Evolutionary conservation across 2,888 invertebrate genomes (phyloP).

Genomic region (Monochamus alternatus): DNA sequence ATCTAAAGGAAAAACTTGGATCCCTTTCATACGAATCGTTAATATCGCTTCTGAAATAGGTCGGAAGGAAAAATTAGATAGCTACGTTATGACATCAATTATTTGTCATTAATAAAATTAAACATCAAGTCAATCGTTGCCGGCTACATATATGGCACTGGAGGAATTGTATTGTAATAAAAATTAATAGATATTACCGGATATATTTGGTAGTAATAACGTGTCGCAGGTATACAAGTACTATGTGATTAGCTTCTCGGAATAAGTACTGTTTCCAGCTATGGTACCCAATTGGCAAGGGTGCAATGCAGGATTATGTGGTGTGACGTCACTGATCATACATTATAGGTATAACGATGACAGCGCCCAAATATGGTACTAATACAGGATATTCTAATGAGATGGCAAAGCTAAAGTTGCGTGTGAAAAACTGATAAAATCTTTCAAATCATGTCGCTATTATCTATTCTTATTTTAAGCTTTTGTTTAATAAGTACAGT

Average conservation of each 20-base stretch:
- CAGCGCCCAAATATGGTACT: too few species aligned
- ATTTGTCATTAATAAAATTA: neutral
- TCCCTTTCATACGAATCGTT: neutral
- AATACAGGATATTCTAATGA: too few species aligned
- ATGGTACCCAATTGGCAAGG: neutral
- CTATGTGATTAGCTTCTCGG: neutral
- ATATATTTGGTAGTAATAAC: neutral
- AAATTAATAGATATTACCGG: neutral
- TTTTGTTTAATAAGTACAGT: too few species aligned
- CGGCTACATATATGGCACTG: neutral
- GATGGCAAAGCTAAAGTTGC: too few species aligned
- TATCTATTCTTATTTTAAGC: too few species aligned
- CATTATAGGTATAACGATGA: too few species aligned
- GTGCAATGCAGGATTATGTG: neutral
- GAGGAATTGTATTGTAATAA: neutral
- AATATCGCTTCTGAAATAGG: neutral
- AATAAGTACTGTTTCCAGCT: neutral
- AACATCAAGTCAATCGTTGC: neutral
- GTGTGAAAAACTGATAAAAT: too few species aligned
- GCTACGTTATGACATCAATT: neutral
- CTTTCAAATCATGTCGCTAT: too few species aligned
- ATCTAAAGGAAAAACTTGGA: too few species aligned
- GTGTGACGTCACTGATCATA: neutral
- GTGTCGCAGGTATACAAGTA: neutral
- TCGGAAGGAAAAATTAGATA: neutral